phyloP scores from a whole-genome alignment of 2,797 vertebrate genomes.

The Crenichthys baileyi region DNA sequence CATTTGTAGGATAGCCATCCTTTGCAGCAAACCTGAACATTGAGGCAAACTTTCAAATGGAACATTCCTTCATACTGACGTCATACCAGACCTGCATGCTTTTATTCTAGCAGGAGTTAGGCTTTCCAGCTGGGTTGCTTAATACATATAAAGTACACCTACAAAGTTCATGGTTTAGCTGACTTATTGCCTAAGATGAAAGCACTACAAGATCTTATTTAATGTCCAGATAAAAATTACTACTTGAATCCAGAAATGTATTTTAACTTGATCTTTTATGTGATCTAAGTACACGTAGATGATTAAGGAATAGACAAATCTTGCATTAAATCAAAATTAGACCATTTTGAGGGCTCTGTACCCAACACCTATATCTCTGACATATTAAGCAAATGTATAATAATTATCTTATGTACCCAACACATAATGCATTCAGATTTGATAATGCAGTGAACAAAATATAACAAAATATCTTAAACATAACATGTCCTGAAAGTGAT shows the following conservation, averaged over 20 bases:
- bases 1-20: background rate
- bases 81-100: constrained; percentile 5
- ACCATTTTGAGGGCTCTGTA: background rate
- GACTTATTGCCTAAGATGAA: background rate
- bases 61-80: constrained; percentile 17
- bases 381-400: background rate
- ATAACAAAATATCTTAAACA: background rate
- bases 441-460: background rate
- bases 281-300: background rate
- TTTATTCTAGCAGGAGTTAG: background rate
- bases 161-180: background rate
- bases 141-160: background rate
- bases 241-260: background rate
- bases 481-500: background rate
- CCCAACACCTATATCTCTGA: background rate
- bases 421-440: background rate
- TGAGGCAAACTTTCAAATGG: constrained; percentile 21
- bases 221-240: background rate
- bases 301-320: background rate
- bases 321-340: background rate
- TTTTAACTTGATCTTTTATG: background rate
- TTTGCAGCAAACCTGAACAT: constrained; percentile 6
- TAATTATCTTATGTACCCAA: background rate
- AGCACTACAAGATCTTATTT: background rate
- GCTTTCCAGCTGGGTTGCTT: background rate